Conservation (phyloP, 2,888 invertebrate genomes). For the Notodonta ziczac region DNA sequence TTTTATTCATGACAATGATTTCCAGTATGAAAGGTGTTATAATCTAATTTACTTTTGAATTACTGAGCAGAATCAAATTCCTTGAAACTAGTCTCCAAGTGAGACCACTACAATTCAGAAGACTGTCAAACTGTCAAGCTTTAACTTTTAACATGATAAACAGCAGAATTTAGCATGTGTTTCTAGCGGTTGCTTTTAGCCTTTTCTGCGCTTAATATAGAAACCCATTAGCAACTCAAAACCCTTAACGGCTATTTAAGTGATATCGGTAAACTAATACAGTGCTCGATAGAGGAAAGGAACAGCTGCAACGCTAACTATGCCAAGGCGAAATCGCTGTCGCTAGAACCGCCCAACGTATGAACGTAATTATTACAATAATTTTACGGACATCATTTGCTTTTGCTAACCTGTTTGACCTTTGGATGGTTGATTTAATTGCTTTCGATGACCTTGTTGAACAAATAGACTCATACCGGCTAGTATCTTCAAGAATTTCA, state of each 20-base stretch:
- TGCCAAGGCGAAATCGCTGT: conserved; percentile 52
- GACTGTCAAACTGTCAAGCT: too few relatives aligned
- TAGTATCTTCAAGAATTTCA: too few relatives aligned
- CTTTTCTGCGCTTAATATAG: conserved; percentile 8
- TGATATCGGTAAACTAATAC: conserved; percentile 13
- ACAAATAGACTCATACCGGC: too few relatives aligned
- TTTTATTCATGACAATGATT: not conserved
- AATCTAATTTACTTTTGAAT: too few relatives aligned
- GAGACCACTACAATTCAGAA: too few relatives aligned
- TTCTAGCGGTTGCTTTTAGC: too few relatives aligned
- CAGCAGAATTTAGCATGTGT: too few relatives aligned
- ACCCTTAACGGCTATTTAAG: conserved; percentile 10
- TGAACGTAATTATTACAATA: conserved; percentile 5
- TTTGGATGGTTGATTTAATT: not conserved
- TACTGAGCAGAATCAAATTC: too few relatives aligned
- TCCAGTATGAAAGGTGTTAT: not conserved
- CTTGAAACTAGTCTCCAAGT: too few relatives aligned
- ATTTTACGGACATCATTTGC: conserved; percentile 4
- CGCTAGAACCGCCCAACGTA: conserved; percentile 5
- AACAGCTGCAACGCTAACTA: conserved; percentile 47
- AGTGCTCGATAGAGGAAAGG: conserved; percentile 37
- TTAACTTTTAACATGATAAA: too few relatives aligned
- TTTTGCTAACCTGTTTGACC: not conserved
- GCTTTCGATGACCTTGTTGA: not conserved
- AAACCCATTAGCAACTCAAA: conserved; percentile 26